Base-by-base conservation (phyloP, 2,888 invertebrate genomes). In the Bhutanitis thaidina region DNA sequence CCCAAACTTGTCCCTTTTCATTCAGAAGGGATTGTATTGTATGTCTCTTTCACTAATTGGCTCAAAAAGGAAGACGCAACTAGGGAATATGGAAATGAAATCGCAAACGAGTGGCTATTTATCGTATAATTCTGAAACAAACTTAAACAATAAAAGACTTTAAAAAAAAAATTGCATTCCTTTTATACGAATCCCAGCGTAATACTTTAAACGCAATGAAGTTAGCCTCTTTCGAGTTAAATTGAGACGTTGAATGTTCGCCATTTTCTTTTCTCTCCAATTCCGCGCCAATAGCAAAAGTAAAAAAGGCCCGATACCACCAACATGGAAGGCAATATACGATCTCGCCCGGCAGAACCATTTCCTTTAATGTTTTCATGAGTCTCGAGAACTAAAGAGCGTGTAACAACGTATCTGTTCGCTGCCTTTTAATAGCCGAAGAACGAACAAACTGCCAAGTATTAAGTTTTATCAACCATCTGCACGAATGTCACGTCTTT, bases 401-500 rank as follows among this genome's bases (percentile, higher is more conserved):
- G 74, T 80, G 82, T 85, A 77, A 83, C 80, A 73, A 71, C 80
- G 78, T 83, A 86, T 86, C 83, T 84, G 74, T 80, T 80, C 79
- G 34, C 73, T 77, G 72, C 69, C 77, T 83, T 80, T 83, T 86
- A 87, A 86, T 84, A 81, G 84, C 72, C 69, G 61, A 70, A 77
- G 74, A 80, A 66, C 74, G 79, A 77, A 85, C 79, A 81, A 85
- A 83, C 80, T 83, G 77, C 71, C 74, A 78, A 80, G 82, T 83
- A 84, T 85, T 83, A 83, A 80, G 77, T 83, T 85, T 87, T 87
- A 88, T 84, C 82, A 83, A 83, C 77, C 84, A 87, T 88, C 84
- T 88, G 85, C 81, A 89, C 75, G 79, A 82, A 73, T 84, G 84
- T 87, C 87, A 88, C 87, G 87, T 88, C 86, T 87, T 80, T 85